Evolutionary conservation across 1,140 invertebrate genomes (phyloP).

Genomic region (Hestina assimilis): DNA sequence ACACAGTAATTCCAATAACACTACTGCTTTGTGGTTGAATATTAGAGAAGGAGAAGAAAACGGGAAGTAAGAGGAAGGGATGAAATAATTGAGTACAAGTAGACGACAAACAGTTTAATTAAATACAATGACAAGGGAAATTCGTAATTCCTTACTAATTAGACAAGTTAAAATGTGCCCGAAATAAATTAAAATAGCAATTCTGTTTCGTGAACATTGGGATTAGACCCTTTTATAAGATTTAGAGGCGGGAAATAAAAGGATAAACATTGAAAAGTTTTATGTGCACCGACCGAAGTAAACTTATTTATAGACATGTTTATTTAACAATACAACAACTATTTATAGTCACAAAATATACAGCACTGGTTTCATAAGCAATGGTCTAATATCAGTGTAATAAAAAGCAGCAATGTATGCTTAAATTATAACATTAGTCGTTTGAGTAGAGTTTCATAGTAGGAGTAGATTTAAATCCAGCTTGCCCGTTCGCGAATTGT

Average conservation of each 20-base stretch:
- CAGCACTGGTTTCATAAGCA: not conserved
- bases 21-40: too few relatives aligned
- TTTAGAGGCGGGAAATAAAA: not conserved
- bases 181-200: not conserved
- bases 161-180: too few relatives aligned
- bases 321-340: not conserved
- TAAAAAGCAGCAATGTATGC: slow-evolving; percentile 4
- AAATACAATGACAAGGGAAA: too few relatives aligned
- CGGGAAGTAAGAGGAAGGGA: too few relatives aligned
- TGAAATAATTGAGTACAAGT: too few relatives aligned
- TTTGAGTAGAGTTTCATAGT: not conserved
- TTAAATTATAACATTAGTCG: not conserved
- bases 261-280: not conserved
- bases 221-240: not conserved
- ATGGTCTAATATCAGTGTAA: too few relatives aligned
- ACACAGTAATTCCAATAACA: too few relatives aligned
- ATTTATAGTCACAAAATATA: not conserved
- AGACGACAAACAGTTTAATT: too few relatives aligned
- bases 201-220: not conserved
- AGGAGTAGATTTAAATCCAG: slow-evolving; percentile 31
- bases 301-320: not conserved
- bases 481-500: slow-evolving; percentile 31
- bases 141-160: too few relatives aligned
- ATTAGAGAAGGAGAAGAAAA: too few relatives aligned
- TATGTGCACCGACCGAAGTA: not conserved